Evolutionary conservation across 1,140 invertebrate species (phyloP).

Genomic region (Homarus americanus): DNA sequence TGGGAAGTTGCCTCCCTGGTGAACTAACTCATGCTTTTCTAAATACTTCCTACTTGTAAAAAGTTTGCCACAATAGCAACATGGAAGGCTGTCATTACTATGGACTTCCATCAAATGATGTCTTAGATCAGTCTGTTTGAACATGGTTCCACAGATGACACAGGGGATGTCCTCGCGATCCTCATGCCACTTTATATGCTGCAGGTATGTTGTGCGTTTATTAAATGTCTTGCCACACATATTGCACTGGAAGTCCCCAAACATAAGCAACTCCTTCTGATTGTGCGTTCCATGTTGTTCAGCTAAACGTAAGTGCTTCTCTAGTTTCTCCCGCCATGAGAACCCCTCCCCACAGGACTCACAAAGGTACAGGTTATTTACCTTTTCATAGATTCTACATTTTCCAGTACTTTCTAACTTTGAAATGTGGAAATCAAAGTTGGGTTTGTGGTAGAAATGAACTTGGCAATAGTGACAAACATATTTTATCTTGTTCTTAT

Average conservation of each 20-base stretch:
- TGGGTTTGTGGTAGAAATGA: slow-evolving; percentile 74
- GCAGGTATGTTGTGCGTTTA: slow-evolving; percentile 73
- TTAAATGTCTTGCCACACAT: slow-evolving; percentile 75
- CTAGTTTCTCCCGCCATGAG: slow-evolving; percentile 74
- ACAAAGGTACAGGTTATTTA: slow-evolving; percentile 74
- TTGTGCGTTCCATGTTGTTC: slow-evolving; percentile 75
- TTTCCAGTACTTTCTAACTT: slow-evolving; percentile 71
- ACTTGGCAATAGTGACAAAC: slow-evolving; percentile 74
- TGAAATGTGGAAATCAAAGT: slow-evolving; percentile 74
- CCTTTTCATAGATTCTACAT: slow-evolving; percentile 70
- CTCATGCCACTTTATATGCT: slow-evolving; percentile 74
- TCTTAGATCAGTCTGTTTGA: slow-evolving; percentile 73
- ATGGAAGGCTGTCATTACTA: slow-evolving; percentile 74
- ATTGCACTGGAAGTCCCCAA: slow-evolving; percentile 74
- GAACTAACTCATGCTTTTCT: slow-evolving; percentile 74
- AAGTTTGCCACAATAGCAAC: slow-evolving; percentile 73
- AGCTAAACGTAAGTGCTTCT: slow-evolving; percentile 73
- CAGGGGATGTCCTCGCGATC: slow-evolving; percentile 75
- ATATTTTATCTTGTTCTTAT: slow-evolving; percentile 74
- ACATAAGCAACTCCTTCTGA: slow-evolving; percentile 74
- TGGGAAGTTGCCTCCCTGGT: slow-evolving; percentile 81
- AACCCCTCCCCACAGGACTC: slow-evolving; percentile 74
- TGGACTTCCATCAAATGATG: slow-evolving; percentile 74
- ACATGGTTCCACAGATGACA: slow-evolving; percentile 74
- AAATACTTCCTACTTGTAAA: slow-evolving; percentile 74